These are phyloP conservation scores for Eubucco bourcierii DNA, from an alignment of 2,113 vertebrate species.

Conservation along the genomic window DNA sequence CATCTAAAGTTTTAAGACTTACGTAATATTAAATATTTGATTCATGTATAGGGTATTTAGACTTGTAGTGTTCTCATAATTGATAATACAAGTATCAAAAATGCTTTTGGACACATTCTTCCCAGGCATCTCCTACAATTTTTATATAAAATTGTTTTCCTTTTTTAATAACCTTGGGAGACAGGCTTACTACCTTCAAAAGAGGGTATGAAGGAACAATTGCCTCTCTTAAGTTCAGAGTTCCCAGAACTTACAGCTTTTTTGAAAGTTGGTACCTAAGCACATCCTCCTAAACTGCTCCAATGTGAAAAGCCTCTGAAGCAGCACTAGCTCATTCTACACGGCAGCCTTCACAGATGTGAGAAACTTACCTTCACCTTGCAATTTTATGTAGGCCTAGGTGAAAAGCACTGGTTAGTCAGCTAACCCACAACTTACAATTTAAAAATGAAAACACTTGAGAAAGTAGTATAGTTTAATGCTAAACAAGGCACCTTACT, in stretches of 20 bases:
- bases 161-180: background rate
- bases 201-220: background rate
- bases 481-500: background rate
- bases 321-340: background rate
- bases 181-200: background rate
- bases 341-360: rapidly evolving
- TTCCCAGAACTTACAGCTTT: background rate
- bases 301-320: background rate
- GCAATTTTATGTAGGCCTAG: background rate
- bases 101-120: background rate
- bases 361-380: background rate
- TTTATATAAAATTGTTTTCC: background rate
- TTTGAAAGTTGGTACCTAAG: background rate
- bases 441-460: background rate
- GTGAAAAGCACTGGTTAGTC: background rate
- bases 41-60: background rate
- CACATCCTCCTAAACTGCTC: rapidly evolving
- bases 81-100: background rate
- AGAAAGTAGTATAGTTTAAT: background rate
- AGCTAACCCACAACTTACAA: background rate
- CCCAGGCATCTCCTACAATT: background rate
- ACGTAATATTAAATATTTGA: background rate
- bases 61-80: background rate
- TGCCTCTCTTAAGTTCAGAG: background rate
- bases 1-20: background rate